Evolutionary conservation across 2,888 invertebrate genomes (phyloP), one percentile per base, ranked within the genome.

Genomic region (Cephus runcator): DNA sequence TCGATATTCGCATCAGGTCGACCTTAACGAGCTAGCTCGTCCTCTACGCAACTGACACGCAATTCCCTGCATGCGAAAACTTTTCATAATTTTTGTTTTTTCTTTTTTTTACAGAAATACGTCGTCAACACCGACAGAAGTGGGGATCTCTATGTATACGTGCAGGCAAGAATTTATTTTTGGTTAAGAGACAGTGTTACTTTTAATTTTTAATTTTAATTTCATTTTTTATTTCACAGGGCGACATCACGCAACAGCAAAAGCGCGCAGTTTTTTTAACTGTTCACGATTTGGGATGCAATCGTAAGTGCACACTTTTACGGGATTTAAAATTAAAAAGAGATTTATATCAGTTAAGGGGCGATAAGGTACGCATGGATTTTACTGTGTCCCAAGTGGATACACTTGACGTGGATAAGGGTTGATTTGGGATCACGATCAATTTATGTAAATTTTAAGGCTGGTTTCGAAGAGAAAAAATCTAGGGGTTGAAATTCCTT

Each of bases 231-330:
- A 79, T 83, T 83, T 93, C 93, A 33, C 93, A 97, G 96, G 97
- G 97, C 79, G 96, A 96, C 92, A 91, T 97, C 85, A 94, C 95
- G 84, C 96, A 96, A 88, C 95, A 96, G 87, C 96, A 96, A 87
- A 96, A 96, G 89, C 93, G 95, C 91, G 97, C 97, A 80, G 95
- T 97, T 83, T 97, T 98, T 89, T 92, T 98, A 77, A 98, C 97
- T 40, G 96, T 97, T 0, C 97, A 98, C 92, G 97, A 98, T 91
- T 93, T 98, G 87, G 97, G 97, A 88, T 95, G 95, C 88, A 96
- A 96, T 89, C 95, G 95, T 95, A 92, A 94, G 95, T 93, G 85
- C 81, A 75, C 15, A 1, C 15, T 40, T 15, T 15, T 40, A 4
- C 23, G 40, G 40, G 15, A 40, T 23, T 15, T 23, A 23, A 40